Evolutionary conservation across 2,113 vertebrate genomes (phyloP).

Genomic region (Microcebus jonahi): DNA sequence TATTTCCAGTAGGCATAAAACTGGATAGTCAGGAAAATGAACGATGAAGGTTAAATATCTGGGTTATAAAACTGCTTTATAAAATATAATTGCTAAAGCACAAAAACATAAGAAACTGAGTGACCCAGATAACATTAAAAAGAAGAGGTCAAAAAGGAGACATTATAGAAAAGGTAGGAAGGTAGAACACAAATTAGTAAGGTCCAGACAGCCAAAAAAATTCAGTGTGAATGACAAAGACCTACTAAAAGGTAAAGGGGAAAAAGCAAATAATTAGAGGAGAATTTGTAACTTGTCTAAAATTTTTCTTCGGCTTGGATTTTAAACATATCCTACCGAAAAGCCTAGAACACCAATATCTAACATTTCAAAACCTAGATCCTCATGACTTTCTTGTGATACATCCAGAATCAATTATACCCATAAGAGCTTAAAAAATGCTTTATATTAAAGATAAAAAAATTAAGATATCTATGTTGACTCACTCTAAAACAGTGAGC

Average conservation of each 20-base stretch:
- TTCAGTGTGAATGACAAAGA: background rate
- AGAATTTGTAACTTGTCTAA: background rate
- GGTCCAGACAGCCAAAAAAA: background rate
- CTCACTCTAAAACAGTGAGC: constrained; percentile 4
- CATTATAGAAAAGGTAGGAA: background rate
- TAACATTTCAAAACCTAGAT: constrained; percentile 15
- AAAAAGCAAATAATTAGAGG: background rate
- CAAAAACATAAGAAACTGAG: background rate
- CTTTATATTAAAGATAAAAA: constrained; percentile 40
- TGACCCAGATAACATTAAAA: background rate
- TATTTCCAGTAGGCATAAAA: background rate
- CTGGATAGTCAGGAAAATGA: background rate
- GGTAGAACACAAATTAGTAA: background rate
- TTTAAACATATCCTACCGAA: constrained; percentile 1
- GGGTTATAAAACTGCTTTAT: background rate
- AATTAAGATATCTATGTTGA: constrained; percentile 35
- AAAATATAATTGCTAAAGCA: background rate
- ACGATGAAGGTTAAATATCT: background rate
- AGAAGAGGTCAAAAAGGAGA: background rate
- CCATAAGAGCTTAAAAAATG: background rate
- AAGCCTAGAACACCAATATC: background rate
- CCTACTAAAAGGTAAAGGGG: background rate
- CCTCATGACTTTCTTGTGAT: background rate
- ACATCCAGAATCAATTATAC: background rate
- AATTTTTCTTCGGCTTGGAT: background rate